Percentiles rank a stretch among this genome's conserved stretches.
phyloP scores from a whole-genome alignment of 2,113 vertebrate genomes.

The Alouatta palliata region DNA sequence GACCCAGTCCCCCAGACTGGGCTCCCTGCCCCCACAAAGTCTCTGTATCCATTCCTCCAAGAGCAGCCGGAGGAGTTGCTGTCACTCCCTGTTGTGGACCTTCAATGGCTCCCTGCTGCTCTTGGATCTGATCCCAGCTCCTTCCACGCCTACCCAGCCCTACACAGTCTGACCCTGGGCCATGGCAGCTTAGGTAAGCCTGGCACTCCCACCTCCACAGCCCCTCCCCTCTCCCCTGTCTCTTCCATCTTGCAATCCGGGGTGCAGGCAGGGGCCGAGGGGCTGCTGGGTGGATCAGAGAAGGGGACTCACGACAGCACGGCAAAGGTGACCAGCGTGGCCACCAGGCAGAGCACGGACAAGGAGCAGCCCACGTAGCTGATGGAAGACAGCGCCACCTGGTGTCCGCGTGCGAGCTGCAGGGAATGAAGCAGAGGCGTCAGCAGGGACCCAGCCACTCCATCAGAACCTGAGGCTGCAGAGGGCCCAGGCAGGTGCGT shows the following conservation, averaged over 20 bases:
- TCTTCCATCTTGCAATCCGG: too few relatives aligned
- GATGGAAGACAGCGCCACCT: conserved; percentile 96
- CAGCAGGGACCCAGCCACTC: neutral
- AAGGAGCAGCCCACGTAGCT: conserved; percentile 96
- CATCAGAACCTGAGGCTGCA: neutral
- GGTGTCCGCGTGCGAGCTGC: conserved; percentile 90
- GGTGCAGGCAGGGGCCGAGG: neutral
- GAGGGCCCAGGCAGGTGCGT: too few relatives aligned
- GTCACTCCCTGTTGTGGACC: neutral
- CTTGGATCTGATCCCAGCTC: neutral
- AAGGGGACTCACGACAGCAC: conserved; percentile 94
- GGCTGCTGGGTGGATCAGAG: neutral
- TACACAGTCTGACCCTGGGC: too few relatives aligned
- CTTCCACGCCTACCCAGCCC: neutral
- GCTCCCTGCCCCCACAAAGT: rapidly evolving
- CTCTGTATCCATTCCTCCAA: neutral
- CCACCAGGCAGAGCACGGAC: conserved; percentile 93
- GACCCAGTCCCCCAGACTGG: rapidly evolving
- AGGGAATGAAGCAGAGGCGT: conserved; percentile 14
- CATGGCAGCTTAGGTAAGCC: neutral
- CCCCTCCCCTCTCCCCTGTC: neutral
- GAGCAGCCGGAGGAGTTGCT: too few relatives aligned
- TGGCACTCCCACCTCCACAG: neutral
- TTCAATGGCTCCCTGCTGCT: neutral
- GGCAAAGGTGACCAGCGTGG: conserved; percentile 96